A percentile compares a stretch with the other conserved stretches of the same genome.
phyloP scores from a whole-genome alignment of 2,888 invertebrate species.

The Sisyra nigra region DNA sequence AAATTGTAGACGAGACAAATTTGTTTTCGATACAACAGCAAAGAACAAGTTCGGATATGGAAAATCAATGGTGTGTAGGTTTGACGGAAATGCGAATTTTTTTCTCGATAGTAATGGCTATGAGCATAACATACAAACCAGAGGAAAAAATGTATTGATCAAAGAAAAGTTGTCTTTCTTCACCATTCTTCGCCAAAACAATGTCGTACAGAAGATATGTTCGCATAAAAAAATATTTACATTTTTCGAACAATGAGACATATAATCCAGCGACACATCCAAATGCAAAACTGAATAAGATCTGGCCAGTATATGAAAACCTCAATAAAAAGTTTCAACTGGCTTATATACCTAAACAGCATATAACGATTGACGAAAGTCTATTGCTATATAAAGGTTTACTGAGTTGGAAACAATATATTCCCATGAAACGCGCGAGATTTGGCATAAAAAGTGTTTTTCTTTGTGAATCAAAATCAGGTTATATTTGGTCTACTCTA shows the following conservation, averaged over 20 bases:
- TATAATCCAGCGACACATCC: constrained; percentile 11
- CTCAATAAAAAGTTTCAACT: constrained; percentile 12
- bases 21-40: constrained; percentile 5
- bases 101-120: constrained; percentile 8
- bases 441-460: constrained; percentile 19
- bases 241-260: constrained; percentile 10
- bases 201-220: constrained; percentile 9
- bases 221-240: constrained; percentile 9
- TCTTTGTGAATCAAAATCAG: constrained; percentile 18
- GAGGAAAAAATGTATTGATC: constrained; percentile 10
- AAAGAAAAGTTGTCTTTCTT: constrained; percentile 3
- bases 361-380: constrained; percentile 17
- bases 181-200: constrained; percentile 9
- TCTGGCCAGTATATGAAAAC: constrained; percentile 12
- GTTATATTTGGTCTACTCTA: constrained; percentile 16
- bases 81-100: constrained; percentile 9
- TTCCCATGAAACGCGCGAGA: constrained; percentile 17
- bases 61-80: too few relatives aligned
- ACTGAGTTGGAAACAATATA: constrained; percentile 18
- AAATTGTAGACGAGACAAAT: constrained; percentile 9
- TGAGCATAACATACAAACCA: constrained; percentile 8
- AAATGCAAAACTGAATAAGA: constrained; percentile 12
- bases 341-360: constrained; percentile 12
- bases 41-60: constrained; percentile 3
- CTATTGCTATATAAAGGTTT: constrained; percentile 17